Evolutionary conservation across 1,140 invertebrate genomes (phyloP).

Genomic region (Caenorhabditis elegans): DNA sequence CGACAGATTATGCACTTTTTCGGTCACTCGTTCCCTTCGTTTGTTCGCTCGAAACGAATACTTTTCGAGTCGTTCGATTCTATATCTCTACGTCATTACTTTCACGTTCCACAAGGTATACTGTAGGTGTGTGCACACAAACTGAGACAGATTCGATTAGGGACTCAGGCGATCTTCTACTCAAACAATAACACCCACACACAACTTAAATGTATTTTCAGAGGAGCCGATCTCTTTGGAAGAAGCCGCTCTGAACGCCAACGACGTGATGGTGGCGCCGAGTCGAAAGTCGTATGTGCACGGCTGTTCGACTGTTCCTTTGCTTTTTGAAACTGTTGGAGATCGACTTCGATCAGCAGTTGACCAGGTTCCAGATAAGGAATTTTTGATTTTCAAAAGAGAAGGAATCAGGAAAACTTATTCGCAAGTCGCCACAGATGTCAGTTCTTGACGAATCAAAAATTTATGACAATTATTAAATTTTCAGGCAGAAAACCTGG

Average conservation of each 20-base stretch:
- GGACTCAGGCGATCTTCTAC: background rate
- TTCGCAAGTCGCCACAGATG: constrained; percentile 57
- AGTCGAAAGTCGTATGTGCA: constrained; percentile 59
- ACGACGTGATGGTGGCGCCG: constrained; percentile 32
- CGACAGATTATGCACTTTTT: constrained; percentile 19
- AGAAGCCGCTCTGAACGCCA: constrained; percentile 35
- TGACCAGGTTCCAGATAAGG: constrained; percentile 56
- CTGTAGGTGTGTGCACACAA: background rate
- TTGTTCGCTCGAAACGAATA: background rate
- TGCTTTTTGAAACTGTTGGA: constrained; percentile 62
- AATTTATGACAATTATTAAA: background rate
- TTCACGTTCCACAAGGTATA: constrained; percentile 27
- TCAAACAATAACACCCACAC: background rate
- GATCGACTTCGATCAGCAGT: constrained; percentile 55
- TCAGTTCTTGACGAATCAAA: constrained; percentile 34
- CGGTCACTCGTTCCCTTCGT: background rate
- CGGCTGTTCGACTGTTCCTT: constrained; percentile 53
- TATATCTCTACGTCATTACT: constrained; percentile 15
- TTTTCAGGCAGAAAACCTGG: constrained; percentile 76
- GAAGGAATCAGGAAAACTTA: constrained; percentile 63
- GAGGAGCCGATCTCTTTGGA: constrained; percentile 40
- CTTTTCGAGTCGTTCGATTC: constrained; percentile 25
- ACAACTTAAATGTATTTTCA: constrained; percentile 10
- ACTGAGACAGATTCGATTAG: constrained; percentile 2
- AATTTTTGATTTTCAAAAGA: constrained; percentile 62